Percentiles rank a stretch among this genome's conserved stretches.
Evolutionary conservation across 37 sponge, comb jelly and placozoan species (phyloP).

Genomic region (Tethya wilhelma): DNA sequence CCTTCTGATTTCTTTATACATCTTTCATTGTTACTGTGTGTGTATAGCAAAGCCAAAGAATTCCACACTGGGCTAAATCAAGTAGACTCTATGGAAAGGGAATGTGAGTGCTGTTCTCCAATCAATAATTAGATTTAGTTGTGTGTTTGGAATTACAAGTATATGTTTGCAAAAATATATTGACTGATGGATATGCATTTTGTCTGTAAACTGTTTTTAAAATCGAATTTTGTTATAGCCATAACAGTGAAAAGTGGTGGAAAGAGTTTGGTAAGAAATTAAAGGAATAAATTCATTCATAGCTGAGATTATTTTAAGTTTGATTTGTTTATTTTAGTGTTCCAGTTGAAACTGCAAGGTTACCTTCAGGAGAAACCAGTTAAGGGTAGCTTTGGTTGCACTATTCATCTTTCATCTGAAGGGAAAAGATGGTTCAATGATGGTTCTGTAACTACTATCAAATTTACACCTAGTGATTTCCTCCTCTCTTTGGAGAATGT

Average conservation of each 20-base stretch:
- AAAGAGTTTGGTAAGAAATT: not conserved
- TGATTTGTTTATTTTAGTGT: not conserved
- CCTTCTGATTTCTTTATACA: no score
- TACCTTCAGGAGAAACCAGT: slow-evolving; percentile 2
- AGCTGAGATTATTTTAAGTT: not conserved
- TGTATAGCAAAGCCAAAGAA: slow-evolving; percentile 2
- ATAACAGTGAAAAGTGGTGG: not conserved
- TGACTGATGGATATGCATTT: no score
- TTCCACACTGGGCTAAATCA: not conserved
- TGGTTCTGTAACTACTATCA: not conserved
- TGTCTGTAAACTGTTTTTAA: no score
- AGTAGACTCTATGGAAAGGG: not conserved
- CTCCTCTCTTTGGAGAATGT: not conserved
- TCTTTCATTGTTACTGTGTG: no score
- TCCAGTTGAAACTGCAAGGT: slow-evolving; percentile 13
- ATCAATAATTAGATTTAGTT: no score
- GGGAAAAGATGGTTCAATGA: not conserved
- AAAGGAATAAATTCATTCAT: not conserved
- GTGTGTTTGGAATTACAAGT: no score
- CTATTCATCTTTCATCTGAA: not conserved
- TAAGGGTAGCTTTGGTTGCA: not conserved
- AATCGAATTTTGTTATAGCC: not conserved
- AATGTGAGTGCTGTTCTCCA: not conserved
- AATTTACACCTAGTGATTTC: not conserved
- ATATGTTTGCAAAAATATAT: no score